Conservation (phyloP, 2,797 vertebrate species). For the Luscinia megarhynchos region DNA sequence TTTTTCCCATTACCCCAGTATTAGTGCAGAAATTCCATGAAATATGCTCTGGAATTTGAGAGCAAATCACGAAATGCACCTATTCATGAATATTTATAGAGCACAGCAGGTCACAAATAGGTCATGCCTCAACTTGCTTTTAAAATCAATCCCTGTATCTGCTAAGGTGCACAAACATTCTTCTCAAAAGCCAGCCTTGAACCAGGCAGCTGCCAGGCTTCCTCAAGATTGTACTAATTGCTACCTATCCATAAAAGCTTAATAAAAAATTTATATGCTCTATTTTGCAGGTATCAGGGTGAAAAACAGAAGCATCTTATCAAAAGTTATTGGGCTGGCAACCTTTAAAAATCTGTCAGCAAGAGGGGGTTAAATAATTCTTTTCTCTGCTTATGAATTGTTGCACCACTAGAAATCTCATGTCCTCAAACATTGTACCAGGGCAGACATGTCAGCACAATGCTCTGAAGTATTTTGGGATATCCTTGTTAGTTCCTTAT, state of each 20-base stretch:
- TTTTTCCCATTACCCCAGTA: neutral
- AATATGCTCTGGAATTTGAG: neutral
- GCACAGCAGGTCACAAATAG: neutral
- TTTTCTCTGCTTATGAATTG: neutral
- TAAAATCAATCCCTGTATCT: neutral
- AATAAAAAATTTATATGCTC: neutral
- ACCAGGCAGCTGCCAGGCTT: neutral
- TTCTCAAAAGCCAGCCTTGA: neutral
- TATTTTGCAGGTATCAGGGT: neutral
- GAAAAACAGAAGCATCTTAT: neutral
- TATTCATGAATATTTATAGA: neutral
- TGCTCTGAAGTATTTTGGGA: constrained; percentile 38
- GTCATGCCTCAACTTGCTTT: neutral
- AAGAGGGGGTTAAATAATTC: neutral
- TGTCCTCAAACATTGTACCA: neutral
- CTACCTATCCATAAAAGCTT: neutral
- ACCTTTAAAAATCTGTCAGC: neutral
- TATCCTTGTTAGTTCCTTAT: constrained; percentile 36
- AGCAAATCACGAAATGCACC: neutral
- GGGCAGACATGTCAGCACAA: constrained; percentile 21
- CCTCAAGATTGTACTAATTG: neutral
- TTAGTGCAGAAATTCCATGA: neutral
- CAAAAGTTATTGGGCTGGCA: neutral
- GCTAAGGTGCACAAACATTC: neutral
- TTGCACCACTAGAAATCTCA: neutral